Conservation (phyloP, 2,113 vertebrate species). For the Sisor rabdophorus region DNA sequence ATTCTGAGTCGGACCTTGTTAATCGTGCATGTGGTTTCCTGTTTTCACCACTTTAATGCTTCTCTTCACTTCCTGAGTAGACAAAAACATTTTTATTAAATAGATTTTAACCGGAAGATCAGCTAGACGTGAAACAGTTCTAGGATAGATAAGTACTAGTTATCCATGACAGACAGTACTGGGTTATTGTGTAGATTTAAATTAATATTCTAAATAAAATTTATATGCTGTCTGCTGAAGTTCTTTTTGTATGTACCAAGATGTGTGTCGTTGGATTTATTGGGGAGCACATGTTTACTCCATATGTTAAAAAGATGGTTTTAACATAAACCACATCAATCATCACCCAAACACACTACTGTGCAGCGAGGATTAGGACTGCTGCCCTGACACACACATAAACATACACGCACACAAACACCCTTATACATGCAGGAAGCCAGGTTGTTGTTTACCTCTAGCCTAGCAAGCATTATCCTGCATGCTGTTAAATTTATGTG, state of each 20-base stretch:
- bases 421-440: conserved; percentile 15
- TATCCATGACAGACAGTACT: too few species aligned
- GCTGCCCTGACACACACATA: neutral
- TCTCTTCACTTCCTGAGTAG: conserved; percentile 30
- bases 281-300: conserved; percentile 18
- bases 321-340: conserved; percentile 32
- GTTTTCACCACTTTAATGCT: conserved; percentile 54
- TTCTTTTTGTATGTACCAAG: neutral
- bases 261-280: neutral
- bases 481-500: neutral
- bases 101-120: neutral
- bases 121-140: conserved; percentile 43
- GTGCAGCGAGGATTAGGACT: conserved; percentile 35
- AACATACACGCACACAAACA: conserved; percentile 3
- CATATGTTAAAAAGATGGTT: conserved; percentile 19
- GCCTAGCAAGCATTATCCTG: neutral
- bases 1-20: conserved; percentile 37
- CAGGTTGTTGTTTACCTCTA: conserved; percentile 11
- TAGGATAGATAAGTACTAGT: neutral
- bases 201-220: too few species aligned
- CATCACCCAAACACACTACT: neutral
- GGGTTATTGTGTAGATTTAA: neutral
- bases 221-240: neutral
- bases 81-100: neutral
- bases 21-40: conserved; percentile 60